Base-by-base conservation (phyloP, 2,797 vertebrate species). In the Knipowitschia caucasica region DNA sequence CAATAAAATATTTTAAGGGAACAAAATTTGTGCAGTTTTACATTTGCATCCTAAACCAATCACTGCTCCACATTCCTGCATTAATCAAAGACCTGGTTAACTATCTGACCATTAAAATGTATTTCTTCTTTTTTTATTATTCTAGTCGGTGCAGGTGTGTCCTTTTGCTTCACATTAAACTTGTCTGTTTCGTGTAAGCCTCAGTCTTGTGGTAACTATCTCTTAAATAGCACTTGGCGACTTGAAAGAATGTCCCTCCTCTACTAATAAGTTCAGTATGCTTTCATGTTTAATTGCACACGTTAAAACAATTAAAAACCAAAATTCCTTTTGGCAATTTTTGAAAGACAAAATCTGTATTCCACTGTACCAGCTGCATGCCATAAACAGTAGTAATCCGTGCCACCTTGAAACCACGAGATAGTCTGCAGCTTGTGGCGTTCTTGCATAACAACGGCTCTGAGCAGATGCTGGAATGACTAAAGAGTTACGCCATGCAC, bases 331-430 rank as follows among this genome's bases (percentile, higher is more conserved):
- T 63, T 45, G 18, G 33, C 56, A 36, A 20, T 55, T 64, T 53
- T 25, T 25, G 11, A 7, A 15, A 15, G 25, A n/a, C 6, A 31
- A 45, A 3, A n/a, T 25, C 17, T 23, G 29, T 14, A 57, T 58
- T 62, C 20, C 26, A 18, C 31, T 25, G 11, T 53, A 17, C 6
- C 43, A 69, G 27, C n/a, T 50, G 47, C 21, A 26, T 2, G 2
- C 20, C 38, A 25, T 62, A 53, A 62, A 59, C 50, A 62, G 25
- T 34, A 53, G 57, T 14, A 27, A 42, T 8, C 44, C 23, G n/a
- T 7, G 17, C 50, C 67, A 76, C 64, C 59, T 71, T 69, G 67
- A 71, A 68, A 45, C 53, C 35, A 27, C 54, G 50, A 66, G 52
- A 63, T 58, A 49, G n/a, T 43, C 35, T 34, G 36, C 53, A 61